Base-by-base conservation (phyloP, 2,113 vertebrate genomes). In the Menidia beryllina region DNA sequence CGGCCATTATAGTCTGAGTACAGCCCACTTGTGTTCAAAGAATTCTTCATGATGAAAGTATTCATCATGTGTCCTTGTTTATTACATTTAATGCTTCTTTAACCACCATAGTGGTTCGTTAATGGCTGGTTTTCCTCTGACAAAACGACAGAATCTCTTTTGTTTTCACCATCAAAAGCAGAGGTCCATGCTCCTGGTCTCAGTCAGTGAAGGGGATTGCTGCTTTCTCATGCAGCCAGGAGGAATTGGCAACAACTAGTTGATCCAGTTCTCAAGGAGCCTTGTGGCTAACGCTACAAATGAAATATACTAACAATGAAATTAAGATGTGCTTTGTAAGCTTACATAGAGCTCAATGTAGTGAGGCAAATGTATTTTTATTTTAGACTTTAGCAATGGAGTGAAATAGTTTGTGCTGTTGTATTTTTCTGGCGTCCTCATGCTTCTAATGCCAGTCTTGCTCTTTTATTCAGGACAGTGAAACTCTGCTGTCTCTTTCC, bases 401-500 rank as follows among this genome's bases (percentile, higher is more conserved):
- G 27, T 13, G 52, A 26, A 13, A 21, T 26, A 19, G 26, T 36
- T 55, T 20, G n/a, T 27, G 5, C 30, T 5, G 30, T 34, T 10
- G 20, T 51, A 13, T 23, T 26, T 24, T 24, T 38, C 13, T 17
- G 25, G 45, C 21, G 50, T 43, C 1, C 19, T 50, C 6, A 7
- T 19, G 8, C 0, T 25, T 25, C 9, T 54, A 49, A 54, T 24
- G 1, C n/a, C 1, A 36, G 2, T 47, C 0, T 36, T 2, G 71
- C 13, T 79, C n/a, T 23, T 43, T 14, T 69, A 30, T 63, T 11
- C 66, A 97, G 96, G 95, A 97, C 85, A 96, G 95, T 9, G 92
- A 95, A 77, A 84, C 90, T 1, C 89, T 97, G 72, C 77, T 79
- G 21, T 91, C 86, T 24, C 85, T 96, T 20, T 79, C 79, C 43